Evolutionary conservation across 2,888 invertebrate genomes (phyloP).

Genomic region (Onchidella celtica): DNA sequence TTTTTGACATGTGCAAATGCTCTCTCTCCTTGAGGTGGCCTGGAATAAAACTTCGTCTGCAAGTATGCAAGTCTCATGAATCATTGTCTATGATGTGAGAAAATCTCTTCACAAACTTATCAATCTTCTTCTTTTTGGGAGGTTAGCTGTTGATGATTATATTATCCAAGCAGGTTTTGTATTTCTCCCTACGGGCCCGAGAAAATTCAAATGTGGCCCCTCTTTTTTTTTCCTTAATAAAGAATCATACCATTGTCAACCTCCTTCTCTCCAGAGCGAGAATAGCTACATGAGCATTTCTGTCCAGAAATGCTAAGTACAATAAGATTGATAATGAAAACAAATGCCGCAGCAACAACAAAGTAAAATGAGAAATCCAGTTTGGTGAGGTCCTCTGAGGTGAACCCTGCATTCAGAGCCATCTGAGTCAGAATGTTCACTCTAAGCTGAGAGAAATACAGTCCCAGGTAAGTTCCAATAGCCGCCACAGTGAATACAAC

Average conservation of each 20-base stretch:
- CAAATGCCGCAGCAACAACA: slow-evolving; percentile 86
- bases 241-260: slow-evolving; percentile 88
- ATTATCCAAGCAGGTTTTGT: too few relatives aligned
- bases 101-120: neutral
- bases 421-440: slow-evolving; percentile 90
- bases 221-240: too few relatives aligned
- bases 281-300: slow-evolving; percentile 84
- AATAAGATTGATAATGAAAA: slow-evolving; percentile 87
- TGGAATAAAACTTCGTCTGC: too few relatives aligned
- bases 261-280: slow-evolving; percentile 84
- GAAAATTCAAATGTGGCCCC: too few relatives aligned
- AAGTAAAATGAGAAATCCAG: slow-evolving; percentile 95
- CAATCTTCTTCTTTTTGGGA: too few relatives aligned
- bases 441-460: slow-evolving; percentile 90
- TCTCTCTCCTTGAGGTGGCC: too few relatives aligned
- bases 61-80: neutral
- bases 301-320: slow-evolving; percentile 88
- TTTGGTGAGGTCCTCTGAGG: slow-evolving; percentile 89
- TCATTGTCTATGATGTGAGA: neutral
- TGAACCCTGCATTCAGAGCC: slow-evolving; percentile 91
- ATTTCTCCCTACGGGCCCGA: too few relatives aligned
- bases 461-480: slow-evolving; percentile 90
- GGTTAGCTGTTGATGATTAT: too few relatives aligned
- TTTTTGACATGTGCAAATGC: too few relatives aligned
- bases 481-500: slow-evolving; percentile 89